Percentiles rank a stretch among this genome's conserved stretches.
phyloP scores from a whole-genome alignment of 2,113 vertebrate genomes.

The Pipra filicauda region DNA sequence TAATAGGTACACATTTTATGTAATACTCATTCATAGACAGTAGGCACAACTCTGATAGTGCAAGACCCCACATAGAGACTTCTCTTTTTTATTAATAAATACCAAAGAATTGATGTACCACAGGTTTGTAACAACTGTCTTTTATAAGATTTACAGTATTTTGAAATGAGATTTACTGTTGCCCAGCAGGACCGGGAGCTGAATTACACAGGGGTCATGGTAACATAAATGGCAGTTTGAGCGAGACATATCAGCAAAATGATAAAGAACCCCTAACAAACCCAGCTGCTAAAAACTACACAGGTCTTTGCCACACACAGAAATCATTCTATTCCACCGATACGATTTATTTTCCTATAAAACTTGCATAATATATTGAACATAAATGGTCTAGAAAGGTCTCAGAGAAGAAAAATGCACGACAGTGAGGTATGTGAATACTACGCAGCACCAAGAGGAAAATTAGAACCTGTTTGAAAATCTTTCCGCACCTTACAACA shows the following conservation, averaged over 20 bases:
- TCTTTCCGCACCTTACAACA: constrained; percentile 22
- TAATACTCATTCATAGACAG: neutral
- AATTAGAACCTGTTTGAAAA: constrained; percentile 9
- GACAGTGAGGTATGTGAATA: neutral
- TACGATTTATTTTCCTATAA: rapidly evolving
- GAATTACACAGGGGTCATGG: neutral
- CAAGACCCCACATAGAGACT: neutral
- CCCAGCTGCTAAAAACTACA: neutral
- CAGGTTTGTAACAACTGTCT: neutral
- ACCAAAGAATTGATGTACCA: neutral
- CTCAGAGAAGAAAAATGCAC: neutral
- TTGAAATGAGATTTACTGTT: constrained; percentile 8
- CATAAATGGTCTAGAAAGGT: neutral
- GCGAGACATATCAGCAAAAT: neutral
- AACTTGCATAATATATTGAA: neutral
- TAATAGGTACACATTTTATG: neutral
- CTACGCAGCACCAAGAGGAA: neutral
- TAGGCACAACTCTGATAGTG: neutral
- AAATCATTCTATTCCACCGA: neutral
- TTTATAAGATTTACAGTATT: neutral
- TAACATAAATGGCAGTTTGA: neutral
- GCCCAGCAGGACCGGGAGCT: neutral
- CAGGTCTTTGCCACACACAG: neutral
- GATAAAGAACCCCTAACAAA: neutral
- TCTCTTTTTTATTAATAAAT: neutral